Base-by-base conservation (phyloP, 1,140 invertebrate species). In the Sycophaga agraensis region DNA sequence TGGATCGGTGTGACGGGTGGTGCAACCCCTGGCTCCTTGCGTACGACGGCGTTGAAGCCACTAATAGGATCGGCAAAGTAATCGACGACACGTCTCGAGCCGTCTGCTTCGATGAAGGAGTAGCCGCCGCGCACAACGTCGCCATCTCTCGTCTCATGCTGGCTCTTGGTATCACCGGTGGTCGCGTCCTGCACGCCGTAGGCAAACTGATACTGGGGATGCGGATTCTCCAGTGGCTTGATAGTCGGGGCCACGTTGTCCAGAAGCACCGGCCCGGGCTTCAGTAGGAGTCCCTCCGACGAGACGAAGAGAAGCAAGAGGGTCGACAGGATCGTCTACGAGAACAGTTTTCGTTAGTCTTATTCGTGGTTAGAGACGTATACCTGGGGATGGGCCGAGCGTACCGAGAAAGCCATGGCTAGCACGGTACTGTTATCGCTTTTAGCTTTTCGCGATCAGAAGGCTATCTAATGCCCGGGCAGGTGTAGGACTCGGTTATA, bases 31-130 rank as follows among this genome's bases (percentile, higher is more conserved):
- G 68, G 71, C 46, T 72, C 69, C 63, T 68, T 70, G 31, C 66
- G 63, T 5, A 82, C 78, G 2, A 80, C 71, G 16, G 80, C 81
- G 59, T 79, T 78, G 70, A 82, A 82, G 45, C 81, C 82, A 55
- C 73, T 74, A 24, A 78, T 56, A 8, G 78, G 70, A 60, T 82
- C 80, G 6, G 80, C 79, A 4, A 75, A 76, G 70, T 84, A 83
- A 45, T 82, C 78, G 6, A 84, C 82, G 22, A 80, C 68, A 43
- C 81, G 69, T 14, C 79, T 71, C 6, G 72, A 72, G 31, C 82
- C 82, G 68, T 84, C 82, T 7, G 82, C 70, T 60, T 83, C 81
- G 24, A 82, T 64, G 17, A 82, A 70, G 24, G 70, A 57, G 26
- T 65, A 65, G 4, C 58, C 39, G 0, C 63, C 63, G 1, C 54